Evolutionary conservation across 2,113 vertebrate species (phyloP), one percentile per base, ranked within the genome.

Genomic region (Falco punctatus): DNA sequence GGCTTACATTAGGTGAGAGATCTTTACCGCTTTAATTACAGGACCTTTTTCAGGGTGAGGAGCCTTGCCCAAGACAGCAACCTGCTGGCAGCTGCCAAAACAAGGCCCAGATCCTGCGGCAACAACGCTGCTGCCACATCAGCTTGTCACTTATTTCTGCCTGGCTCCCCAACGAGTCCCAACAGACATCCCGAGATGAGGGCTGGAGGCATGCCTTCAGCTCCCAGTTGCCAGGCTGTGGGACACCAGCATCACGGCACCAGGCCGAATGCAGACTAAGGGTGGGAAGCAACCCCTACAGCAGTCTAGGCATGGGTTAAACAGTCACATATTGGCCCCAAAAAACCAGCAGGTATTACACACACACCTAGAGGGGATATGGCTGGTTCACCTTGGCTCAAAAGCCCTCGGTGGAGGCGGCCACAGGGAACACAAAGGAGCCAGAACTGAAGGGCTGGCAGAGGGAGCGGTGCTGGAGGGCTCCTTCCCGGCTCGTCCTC

Each of bases 151-250:
- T 89, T 89, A 71, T 51, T 64, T 72, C 55, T 81, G 49, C 18
- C 3, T 15, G 40, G 33, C 48, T 92, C 61, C 74, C 58, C 38
- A 52, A 2, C 0, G 2, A 79, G 26, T 10, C 33, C 28, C 46
- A 49, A 23, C 0, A 75, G 35, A 38, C 27, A 44, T 5, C 5
- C 4, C 0, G 2, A 51, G n/a, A 49, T 2, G 4, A 67, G 22
- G 7, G 27, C 71, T 51, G 15, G 6, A 70, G 27, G 21, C 30
- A 81, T 57, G 33, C 19, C 64, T 52, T 21, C 1, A 5, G n/a
- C 32, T 57, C 35, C 23, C 1, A 3, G 8, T 3, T 35, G 57
- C 35, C 24, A 28, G 18, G 2, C 64, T 52, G 38, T 2, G 6
- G 40, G 28, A 62, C 19, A 48, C 4, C 44, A 30, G 8, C 7